Conservation (phyloP, 1,140 invertebrate genomes). For the Trialeurodes vaporariorum region DNA sequence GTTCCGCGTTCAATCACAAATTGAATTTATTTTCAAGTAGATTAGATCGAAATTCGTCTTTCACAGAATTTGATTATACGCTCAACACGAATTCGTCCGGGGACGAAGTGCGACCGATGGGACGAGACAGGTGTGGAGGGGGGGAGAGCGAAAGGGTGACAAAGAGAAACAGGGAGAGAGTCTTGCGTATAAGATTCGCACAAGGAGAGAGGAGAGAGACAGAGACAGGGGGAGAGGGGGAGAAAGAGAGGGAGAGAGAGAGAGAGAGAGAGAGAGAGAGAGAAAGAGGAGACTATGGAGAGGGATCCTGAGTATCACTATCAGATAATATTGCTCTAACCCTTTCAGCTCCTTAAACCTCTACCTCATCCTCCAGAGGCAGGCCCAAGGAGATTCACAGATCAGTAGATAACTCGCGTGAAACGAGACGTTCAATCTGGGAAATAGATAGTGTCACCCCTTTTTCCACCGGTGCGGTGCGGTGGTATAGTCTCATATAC, state of each 20-base stretch:
- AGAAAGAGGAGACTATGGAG: background rate
- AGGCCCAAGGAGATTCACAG: background rate
- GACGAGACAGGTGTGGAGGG: no score
- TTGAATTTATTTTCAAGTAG: slow-evolving; percentile 1
- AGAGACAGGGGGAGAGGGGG: background rate
- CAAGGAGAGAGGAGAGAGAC: background rate
- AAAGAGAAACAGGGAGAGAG: no score
- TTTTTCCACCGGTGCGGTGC: background rate
- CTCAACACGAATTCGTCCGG: no score
- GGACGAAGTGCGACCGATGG: no score
- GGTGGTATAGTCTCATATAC: no score
- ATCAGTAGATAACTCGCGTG: background rate
- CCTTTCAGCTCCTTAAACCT: background rate
- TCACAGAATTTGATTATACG: background rate
- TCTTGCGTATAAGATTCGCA: no score
- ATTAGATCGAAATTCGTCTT: background rate
- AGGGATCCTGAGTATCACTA: background rate
- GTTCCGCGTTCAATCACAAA: background rate
- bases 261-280: background rate
- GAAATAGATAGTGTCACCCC: background rate
- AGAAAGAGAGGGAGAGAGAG: background rate
- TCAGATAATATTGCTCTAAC: background rate
- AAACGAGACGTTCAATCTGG: background rate
- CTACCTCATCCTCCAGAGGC: no score
- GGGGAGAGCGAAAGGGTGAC: no score